Evolutionary conservation across 1,140 invertebrate species (phyloP).

Genomic region (Bombus cullumanus): DNA sequence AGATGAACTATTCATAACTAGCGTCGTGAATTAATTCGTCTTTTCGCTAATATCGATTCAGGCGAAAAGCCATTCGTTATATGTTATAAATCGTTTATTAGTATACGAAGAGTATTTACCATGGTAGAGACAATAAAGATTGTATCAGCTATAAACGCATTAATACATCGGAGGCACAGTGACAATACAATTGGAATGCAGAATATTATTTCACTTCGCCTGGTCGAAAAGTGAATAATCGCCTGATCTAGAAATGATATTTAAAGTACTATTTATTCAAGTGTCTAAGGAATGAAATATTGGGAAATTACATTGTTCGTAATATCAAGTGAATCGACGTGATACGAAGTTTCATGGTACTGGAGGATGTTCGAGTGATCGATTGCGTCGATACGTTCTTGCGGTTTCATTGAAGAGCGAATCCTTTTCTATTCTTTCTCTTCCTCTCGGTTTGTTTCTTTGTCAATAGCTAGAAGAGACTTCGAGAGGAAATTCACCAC

Average conservation of each 20-base stretch:
- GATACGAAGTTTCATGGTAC: not conserved
- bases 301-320: not conserved
- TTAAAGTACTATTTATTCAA: not conserved
- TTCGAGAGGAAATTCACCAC: not conserved
- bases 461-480: not conserved
- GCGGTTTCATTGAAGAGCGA: constrained; percentile 15
- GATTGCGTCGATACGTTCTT: constrained; percentile 15
- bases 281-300: not conserved
- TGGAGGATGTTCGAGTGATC: not conserved
- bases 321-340: not conserved
- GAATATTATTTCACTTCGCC: not conserved
- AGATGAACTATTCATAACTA: too few species aligned
- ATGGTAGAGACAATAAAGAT: not conserved
- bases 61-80: not conserved
- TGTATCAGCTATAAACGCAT: not conserved
- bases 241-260: not conserved
- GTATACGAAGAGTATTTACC: not conserved
- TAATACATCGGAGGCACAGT: not conserved
- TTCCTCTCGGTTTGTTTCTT: constrained; percentile 4
- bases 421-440: constrained; percentile 5
- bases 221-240: not conserved
- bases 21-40: not conserved
- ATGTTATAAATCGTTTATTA: not conserved
- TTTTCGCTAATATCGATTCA: not conserved
- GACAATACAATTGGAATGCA: not conserved